Evolutionary conservation across 2,113 vertebrate species (phyloP), one percentile per base, ranked within the genome.

Genomic region (Anoplopoma fimbria): DNA sequence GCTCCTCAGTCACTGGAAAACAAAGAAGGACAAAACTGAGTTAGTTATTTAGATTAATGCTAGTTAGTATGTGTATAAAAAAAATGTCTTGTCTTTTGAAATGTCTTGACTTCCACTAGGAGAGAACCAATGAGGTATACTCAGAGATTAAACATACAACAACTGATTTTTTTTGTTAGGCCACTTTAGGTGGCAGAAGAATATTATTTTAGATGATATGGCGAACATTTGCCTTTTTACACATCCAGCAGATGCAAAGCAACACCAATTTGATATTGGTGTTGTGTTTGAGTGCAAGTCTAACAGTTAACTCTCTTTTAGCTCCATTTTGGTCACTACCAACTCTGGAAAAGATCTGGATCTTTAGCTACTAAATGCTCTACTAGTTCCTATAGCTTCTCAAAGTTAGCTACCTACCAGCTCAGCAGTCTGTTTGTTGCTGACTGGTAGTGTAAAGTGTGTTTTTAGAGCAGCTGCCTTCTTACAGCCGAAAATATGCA

Each of bases 1-100:
- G 95, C 79, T 96, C 95, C 69, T 89, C 92, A 5, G 49, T 27
- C 27, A 36, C 92, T 92, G 89, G 25, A 77, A 86, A 34, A 87
- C 34, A 91, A 77, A 88, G 10, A 80, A 0, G 4, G 47, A 82
- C n/a, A 75, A 21, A 67, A 58, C 1, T 2, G 19, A 63, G 12
- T 71, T 40, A 61, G 25, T 0, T 1, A 19, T 36, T 58, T 65
- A 47, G 21, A 49, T 38, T 19, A 25, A 17, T n/a, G n/a, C 4
- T 34, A 6, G n/a, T 51, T n/a, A 38, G 19, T 33, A 34, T 34
- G 1, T 45, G 13, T 25, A 10, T 12, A 34, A 6, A 40, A 68
- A 19, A 47, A 1, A 34, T 13, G 12, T 62, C 14, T 36, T 38
- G 9, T 25, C 6, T 34, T 75, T 75, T 76, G 0, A 65, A 40